Evolutionary conservation across 2,888 invertebrate species (phyloP).

Genomic region (Aleiodes testaceus): DNA sequence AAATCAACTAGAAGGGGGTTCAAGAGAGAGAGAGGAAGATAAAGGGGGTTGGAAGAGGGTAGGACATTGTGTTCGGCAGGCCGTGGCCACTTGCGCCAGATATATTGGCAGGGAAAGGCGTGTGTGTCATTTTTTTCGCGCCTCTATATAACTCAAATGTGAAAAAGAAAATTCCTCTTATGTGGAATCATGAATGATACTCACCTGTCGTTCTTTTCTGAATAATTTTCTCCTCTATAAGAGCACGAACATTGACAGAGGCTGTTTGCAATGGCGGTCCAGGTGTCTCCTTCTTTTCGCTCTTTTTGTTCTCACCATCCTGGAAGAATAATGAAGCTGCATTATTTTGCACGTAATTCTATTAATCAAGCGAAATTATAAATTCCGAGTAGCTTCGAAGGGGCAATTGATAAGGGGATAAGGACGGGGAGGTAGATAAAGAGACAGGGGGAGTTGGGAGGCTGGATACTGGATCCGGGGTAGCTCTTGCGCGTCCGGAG

Average conservation of each 20-base stretch:
- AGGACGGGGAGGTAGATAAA: neutral
- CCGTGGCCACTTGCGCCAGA: conserved; percentile 23
- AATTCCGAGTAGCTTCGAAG: neutral
- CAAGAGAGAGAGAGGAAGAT: neutral
- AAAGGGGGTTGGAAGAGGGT: conserved; percentile 10
- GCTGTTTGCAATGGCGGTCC: conserved; percentile 94
- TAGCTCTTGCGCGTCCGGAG: conserved; percentile 31
- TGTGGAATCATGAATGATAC: conserved; percentile 28
- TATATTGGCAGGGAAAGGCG: conserved; percentile 31
- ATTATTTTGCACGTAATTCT: too few species aligned
- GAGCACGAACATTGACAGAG: conserved; percentile 90
- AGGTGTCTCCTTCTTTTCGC: conserved; percentile 87
- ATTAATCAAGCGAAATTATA: neutral
- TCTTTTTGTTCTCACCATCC: conserved; percentile 90
- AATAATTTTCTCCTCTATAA: conserved; percentile 95
- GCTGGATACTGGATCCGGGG: neutral
- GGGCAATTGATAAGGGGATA: neutral
- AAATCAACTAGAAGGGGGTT: conserved; percentile 58
- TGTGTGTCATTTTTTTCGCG: conserved; percentile 19
- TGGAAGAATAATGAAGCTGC: conserved; percentile 62
- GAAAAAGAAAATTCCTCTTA: neutral
- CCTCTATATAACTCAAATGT: conserved; percentile 27
- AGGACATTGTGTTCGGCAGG: conserved; percentile 24
- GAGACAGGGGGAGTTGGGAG: conserved; percentile 7
- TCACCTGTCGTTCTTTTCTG: conserved; percentile 83